Conservation (phyloP, 2,113 vertebrate species). For the Actenoides hombroni region DNA sequence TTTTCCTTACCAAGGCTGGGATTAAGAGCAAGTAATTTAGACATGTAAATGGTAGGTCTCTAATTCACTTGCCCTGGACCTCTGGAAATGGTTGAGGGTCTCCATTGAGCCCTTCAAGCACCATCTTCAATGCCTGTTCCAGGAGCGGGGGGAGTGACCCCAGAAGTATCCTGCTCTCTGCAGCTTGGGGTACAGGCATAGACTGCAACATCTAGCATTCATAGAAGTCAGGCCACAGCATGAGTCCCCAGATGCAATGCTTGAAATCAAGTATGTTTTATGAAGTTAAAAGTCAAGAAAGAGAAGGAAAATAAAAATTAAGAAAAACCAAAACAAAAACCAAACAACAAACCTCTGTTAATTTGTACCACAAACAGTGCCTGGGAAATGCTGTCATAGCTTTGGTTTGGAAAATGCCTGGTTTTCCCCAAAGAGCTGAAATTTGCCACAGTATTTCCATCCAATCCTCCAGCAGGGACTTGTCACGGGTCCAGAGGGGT, state of each 20-base stretch:
- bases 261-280: neutral
- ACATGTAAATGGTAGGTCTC: neutral
- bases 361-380: neutral
- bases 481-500: accelerated
- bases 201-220: neutral
- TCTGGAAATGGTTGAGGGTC: neutral
- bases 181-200: neutral
- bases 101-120: neutral
- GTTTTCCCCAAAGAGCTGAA: neutral
- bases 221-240: neutral
- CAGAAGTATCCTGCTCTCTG: neutral
- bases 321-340: neutral
- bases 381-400: neutral
- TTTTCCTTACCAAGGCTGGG: neutral
- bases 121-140: accelerated
- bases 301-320: neutral
- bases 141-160: neutral
- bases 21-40: neutral
- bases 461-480: neutral
- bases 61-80: neutral
- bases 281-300: neutral
- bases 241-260: neutral
- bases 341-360: neutral
- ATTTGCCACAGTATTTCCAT: neutral
- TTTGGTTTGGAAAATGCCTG: neutral